phyloP scores from a whole-genome alignment of 2,888 invertebrate genomes.

The Scaptomyza tumidula region DNA sequence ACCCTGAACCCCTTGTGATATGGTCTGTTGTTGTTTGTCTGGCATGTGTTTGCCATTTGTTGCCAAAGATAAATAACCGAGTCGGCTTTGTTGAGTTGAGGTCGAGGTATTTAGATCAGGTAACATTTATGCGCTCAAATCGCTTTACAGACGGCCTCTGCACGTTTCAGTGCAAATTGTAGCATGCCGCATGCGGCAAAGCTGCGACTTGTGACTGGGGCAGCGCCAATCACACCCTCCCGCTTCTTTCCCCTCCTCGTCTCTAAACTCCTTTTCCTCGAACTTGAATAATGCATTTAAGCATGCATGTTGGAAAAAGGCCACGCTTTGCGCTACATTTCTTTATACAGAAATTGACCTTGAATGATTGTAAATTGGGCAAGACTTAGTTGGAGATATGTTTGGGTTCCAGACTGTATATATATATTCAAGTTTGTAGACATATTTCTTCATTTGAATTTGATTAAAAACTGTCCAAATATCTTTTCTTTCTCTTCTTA shows the following conservation, averaged over 20 bases:
- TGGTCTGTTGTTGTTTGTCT: constrained; percentile 12
- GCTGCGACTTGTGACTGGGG: constrained; percentile 55
- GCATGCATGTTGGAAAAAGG: constrained; percentile 42
- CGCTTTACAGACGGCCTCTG: constrained; percentile 57
- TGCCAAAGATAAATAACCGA: constrained; percentile 3
- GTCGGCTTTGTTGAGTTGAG: constrained; percentile 30
- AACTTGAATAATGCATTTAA: constrained; percentile 36
- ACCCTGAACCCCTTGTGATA: constrained; percentile 14
- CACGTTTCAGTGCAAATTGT: constrained; percentile 70
- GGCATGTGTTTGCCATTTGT: constrained; percentile 38
- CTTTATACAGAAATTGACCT: constrained; percentile 63
- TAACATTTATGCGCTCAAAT: constrained; percentile 67
- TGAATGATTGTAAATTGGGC: constrained; percentile 62
- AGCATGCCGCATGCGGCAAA: constrained; percentile 22
- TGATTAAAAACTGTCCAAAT: not conserved
- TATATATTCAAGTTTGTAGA: no score
- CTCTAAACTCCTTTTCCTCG: not conserved
- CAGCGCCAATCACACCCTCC: constrained; percentile 16
- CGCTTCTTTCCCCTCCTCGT: no score
- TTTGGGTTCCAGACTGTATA: no score
- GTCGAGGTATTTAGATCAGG: constrained; percentile 67
- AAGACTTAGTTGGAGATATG: not conserved
- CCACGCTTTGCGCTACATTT: constrained; percentile 57
- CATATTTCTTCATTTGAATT: not conserved
- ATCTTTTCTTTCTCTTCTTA: not conserved